A percentile compares a stretch with the other conserved stretches of the same genome.
Evolutionary conservation across 1,140 invertebrate species (phyloP).

Genomic region (Nomia melanderi): DNA sequence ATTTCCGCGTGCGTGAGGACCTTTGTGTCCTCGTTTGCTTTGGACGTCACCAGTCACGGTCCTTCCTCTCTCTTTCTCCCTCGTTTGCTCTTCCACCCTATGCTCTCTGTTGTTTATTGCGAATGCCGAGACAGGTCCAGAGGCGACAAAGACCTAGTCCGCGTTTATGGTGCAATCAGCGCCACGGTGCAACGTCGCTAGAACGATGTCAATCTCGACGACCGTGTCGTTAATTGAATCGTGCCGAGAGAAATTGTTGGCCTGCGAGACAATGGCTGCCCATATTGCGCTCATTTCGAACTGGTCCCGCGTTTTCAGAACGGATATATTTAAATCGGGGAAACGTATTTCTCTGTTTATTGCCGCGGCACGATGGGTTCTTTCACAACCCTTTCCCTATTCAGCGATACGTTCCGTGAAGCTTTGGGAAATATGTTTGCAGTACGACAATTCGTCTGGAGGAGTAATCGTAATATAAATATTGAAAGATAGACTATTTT

Average conservation of each 20-base stretch:
- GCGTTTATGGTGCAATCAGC: neutral
- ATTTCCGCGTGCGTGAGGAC: neutral
- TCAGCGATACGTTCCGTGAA: neutral
- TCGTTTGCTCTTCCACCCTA: neutral
- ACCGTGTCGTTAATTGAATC: slow-evolving; percentile 45
- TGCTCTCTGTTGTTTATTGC: neutral
- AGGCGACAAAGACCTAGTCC: slow-evolving; percentile 19
- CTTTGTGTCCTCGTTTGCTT: neutral
- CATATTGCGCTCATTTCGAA: slow-evolving; percentile 44
- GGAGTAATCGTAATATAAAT: no score
- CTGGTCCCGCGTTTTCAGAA: slow-evolving; percentile 1
- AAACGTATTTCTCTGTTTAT: neutral
- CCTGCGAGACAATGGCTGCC: slow-evolving; percentile 37
- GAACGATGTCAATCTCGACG: slow-evolving; percentile 52
- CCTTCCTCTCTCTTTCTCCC: neutral
- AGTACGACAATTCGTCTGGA: neutral
- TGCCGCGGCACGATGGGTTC: slow-evolving; percentile 19
- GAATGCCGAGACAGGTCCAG: neutral
- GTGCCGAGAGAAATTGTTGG: slow-evolving; percentile 35
- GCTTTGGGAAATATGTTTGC: neutral
- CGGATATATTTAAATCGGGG: slow-evolving; percentile 14
- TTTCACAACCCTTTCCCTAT: slow-evolving; percentile 7
- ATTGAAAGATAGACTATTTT: no score
- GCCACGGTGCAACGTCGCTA: neutral
- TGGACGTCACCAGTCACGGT: neutral